Base-by-base conservation (phyloP, 2,888 invertebrate genomes). In the Mimachlamys varia region DNA sequence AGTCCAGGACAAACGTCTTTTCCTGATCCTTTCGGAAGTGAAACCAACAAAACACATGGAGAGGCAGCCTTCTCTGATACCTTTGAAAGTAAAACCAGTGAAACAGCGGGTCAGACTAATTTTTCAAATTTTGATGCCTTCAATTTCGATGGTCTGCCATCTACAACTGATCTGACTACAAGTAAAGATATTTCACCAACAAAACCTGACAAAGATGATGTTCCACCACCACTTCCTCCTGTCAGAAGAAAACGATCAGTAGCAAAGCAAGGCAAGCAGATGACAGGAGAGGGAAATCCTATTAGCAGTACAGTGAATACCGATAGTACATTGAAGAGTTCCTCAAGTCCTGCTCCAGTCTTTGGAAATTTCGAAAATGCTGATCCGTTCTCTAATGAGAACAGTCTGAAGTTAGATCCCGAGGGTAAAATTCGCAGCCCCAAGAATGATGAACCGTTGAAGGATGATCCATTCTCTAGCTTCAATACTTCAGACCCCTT, bases 171-270 rank as follows among this genome's bases (percentile, higher is more conserved):
- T 58, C 19, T 58, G 58, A 19, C 58, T 33, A 15, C 33, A 12
- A 33, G 27, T 76, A 27, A 27, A 13, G 33, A 76, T 27, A 27
- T 1, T 27, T 33, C 76, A 76, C 7, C 33, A 33, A 7, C 76
- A 33, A 27, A 76, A 76, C 33, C 76, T 76, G 76, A 76, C 17
- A 76, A 27, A 15, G 76, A 76, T 33, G 76, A 76, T 76, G 76
- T 76, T 7, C 76, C 76, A 76, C 76, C 76, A 76, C 76, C 76
- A 33, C 33, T 76, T 27, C 76, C 76, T 33, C 76, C 76, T 33
- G 33, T 76, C 13, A 27, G 76, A 7, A 27, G 76, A 15, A 76
- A 76, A 76, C 2, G 76, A 22, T 76, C 76, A 7, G 76, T 27
- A 76, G 76, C 33, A 33, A 76, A 76, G 17, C 76, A 33, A 15